Evolutionary conservation across 2,113 vertebrate genomes (phyloP).

Genomic region (Oryzias woworae): DNA sequence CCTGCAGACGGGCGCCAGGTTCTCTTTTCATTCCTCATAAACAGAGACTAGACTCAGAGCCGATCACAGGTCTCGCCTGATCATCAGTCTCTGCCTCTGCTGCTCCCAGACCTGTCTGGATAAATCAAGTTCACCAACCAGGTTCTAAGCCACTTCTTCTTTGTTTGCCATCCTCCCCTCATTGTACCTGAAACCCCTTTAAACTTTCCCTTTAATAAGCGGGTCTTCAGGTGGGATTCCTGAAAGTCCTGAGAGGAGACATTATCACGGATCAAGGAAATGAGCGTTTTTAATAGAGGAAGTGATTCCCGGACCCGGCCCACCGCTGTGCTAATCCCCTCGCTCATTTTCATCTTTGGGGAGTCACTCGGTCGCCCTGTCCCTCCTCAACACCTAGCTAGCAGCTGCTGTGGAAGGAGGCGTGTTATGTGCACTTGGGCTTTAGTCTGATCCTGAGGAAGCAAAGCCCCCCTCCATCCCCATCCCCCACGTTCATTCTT

Average conservation of each 20-base stretch:
- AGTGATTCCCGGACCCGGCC: constrained; percentile 30
- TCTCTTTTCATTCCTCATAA: constrained; percentile 18
- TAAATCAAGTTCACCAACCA: constrained; percentile 50
- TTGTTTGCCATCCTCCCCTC: not conserved
- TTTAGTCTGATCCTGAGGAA: constrained; percentile 25
- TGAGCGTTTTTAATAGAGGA: constrained; percentile 38
- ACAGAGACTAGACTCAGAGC: constrained; percentile 43
- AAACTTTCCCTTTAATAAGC: constrained; percentile 42
- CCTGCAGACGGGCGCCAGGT: constrained; percentile 29
- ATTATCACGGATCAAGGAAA: constrained; percentile 25
- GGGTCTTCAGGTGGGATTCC: constrained; percentile 25
- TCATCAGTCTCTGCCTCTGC: constrained; percentile 37
- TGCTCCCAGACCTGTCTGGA: constrained; percentile 48
- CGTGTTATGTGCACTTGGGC: constrained; percentile 5
- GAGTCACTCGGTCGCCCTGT: constrained; percentile 45
- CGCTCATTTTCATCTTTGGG: constrained; percentile 51
- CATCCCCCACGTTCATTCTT: constrained; percentile 8
- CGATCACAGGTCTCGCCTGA: constrained; percentile 53
- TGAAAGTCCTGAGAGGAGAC: constrained; percentile 30
- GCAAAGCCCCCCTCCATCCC: constrained; percentile 24
- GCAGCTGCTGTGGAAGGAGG: constrained; percentile 26
- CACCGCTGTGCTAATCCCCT: constrained; percentile 34
- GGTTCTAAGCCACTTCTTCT: constrained; percentile 8
- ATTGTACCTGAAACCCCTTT: constrained; percentile 1
- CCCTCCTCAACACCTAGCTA: not conserved